Base-by-base conservation (phyloP, 2,888 invertebrate species). In the Macrosoma leucophasiata region DNA sequence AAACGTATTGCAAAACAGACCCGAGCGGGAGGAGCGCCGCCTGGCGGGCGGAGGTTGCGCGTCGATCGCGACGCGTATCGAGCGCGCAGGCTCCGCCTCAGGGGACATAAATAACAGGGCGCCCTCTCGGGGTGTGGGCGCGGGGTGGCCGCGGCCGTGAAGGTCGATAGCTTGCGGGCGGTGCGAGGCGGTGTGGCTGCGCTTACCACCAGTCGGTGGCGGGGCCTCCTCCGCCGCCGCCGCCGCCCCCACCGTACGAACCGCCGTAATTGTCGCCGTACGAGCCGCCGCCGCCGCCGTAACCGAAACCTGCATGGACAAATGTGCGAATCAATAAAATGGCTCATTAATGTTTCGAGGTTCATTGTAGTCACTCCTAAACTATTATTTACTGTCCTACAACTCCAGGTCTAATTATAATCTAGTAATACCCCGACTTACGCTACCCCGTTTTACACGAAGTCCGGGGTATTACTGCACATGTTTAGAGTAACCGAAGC, bases 141-240 rank as follows among this genome's bases (percentile, higher is more conserved):
- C 17, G n/a, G n/a, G n/a, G n/a, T n/a, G n/a, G n/a, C n/a, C n/a
- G 20, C 9, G 23, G 17, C 29, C 15, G 17, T 19, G 27, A 14
- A 27, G 21, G 22, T 15, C n/a, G 32, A 31, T 33, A 26, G 35
- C 17, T 37, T 30, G 40, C 28, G 37, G 30, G 42, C 36, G 44
- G 38, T 35, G 46, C 30, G 39, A 23, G 25, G 36, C 18, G 30
- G 23, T 49, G 58, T 46, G 66, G 60, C 69, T 74, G 75, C 48
- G 76, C 74, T 31, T 36, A 61, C 81, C 82, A 82, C 82, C 82
- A 82, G 75, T 81, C 81, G 55, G 70, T 62, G 43, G 81, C 81
- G n/a, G n/a, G n/a, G 51, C 78, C 77, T 67, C 74, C 58, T 58
- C 68, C 58, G 52, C 70, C 65, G 66, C 77, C 86, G 74, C 76